Evolutionary conservation across 2,888 invertebrate genomes (phyloP).

Genomic region (Amiota mariae): DNA sequence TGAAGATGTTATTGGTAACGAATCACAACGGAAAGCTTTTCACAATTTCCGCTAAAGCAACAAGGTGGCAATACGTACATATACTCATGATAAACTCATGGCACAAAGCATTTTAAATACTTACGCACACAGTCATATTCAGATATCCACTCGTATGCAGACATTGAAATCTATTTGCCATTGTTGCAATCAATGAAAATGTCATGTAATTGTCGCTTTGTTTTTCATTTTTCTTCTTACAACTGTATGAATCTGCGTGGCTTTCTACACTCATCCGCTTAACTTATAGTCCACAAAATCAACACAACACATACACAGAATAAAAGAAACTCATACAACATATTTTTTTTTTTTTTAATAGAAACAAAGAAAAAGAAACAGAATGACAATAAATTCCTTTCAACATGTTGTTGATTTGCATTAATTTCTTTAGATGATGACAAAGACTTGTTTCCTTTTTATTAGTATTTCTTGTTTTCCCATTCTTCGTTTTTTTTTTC

Average conservation of each 20-base stretch:
- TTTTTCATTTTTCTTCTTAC: not conserved
- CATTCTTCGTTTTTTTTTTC: not conserved
- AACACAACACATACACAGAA: not conserved
- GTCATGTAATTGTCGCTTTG: not conserved
- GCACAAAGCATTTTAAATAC: not conserved
- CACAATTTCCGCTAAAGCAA: conserved; percentile 45
- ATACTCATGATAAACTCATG: conserved; percentile 16
- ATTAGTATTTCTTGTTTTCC: conserved; percentile 18
- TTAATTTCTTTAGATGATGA: conserved; percentile 44
- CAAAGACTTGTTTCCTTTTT: conserved; percentile 44
- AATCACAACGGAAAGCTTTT: conserved; percentile 40
- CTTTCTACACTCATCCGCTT: conserved; percentile 10
- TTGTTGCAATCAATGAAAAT: conserved; percentile 12
- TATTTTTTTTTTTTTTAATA: too few species aligned
- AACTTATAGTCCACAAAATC: not conserved
- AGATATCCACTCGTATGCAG: not conserved
- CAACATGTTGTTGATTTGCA: conserved; percentile 23
- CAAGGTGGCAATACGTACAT: not conserved
- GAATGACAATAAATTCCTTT: conserved; percentile 45
- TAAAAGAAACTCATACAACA: too few species aligned
- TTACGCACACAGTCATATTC: not conserved
- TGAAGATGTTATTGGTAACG: conserved; percentile 10
- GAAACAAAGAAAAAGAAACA: too few species aligned
- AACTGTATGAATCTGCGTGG: not conserved
- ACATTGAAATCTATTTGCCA: not conserved